Evolutionary conservation across 2,888 invertebrate genomes (phyloP).

Genomic region (Tryphoninae sp.): DNA sequence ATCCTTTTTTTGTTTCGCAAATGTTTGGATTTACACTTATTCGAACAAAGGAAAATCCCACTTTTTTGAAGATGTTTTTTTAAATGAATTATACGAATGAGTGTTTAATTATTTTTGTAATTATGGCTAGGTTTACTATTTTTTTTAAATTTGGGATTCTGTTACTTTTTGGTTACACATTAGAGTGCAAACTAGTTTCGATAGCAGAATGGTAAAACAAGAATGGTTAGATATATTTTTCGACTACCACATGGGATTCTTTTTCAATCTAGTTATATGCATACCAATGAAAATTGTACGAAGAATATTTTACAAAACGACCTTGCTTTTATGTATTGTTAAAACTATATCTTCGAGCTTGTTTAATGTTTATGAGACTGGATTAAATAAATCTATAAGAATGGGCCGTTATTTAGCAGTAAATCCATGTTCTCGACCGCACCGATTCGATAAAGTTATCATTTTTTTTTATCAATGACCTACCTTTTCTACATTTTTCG

Average conservation of each 20-base stretch:
- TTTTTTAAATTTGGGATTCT: conserved; percentile 12
- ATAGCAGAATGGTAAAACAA: neutral
- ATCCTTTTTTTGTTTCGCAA: conserved; percentile 9
- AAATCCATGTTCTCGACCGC: neutral
- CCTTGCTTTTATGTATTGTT: conserved; percentile 41
- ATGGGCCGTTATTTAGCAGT: conserved; percentile 26
- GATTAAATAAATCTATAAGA: conserved; percentile 38
- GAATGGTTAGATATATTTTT: conserved; percentile 36
- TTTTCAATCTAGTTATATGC: conserved; percentile 13
- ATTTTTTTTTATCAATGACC: no score
- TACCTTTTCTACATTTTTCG: no score
- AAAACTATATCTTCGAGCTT: conserved; percentile 26
- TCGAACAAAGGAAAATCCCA: conserved; percentile 5
- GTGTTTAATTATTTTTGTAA: neutral
- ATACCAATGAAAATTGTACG: conserved; percentile 37
- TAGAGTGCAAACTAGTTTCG: neutral
- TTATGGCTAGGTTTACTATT: neutral
- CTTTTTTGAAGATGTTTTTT: conserved; percentile 30
- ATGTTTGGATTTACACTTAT: conserved; percentile 5
- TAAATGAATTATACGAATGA: neutral
- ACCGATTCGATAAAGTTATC: neutral
- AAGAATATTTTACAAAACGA: conserved; percentile 25
- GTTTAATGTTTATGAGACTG: conserved; percentile 41
- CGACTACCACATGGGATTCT: conserved; percentile 26
- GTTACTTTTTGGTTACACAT: conserved; percentile 17